These are phyloP conservation scores for Eriocheir sinensis DNA, from an alignment of 1,140 invertebrate genomes.

Conservation along the genomic window DNA sequence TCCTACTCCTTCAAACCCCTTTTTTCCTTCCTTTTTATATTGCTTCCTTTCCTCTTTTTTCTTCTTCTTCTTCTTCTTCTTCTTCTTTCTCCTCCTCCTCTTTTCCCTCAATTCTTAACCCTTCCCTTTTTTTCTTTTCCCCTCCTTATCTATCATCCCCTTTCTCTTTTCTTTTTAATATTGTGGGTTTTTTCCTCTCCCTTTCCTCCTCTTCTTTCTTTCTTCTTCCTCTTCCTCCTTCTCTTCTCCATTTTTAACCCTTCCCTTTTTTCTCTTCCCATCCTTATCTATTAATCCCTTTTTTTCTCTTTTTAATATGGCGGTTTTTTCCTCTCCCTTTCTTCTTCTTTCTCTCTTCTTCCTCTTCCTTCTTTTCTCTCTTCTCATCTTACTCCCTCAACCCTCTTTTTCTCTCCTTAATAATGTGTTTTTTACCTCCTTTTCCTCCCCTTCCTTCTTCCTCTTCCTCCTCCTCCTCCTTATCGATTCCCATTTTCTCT, in stretches of 20 bases:
- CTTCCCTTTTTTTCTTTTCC: not conserved
- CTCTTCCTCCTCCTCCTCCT: not conserved
- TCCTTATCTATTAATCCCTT: not conserved
- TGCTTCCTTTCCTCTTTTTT: too few species aligned
- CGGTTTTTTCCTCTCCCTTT: not conserved
- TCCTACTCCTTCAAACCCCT: not conserved
- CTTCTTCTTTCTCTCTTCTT: not conserved
- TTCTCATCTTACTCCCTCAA: not conserved
- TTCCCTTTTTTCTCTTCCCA: not conserved
- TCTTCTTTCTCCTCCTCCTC: constrained; percentile 7
- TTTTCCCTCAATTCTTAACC: not conserved
- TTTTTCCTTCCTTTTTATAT: too few species aligned
- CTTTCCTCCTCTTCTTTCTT: not conserved
- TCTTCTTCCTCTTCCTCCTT: not conserved
- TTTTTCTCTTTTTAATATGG: too few species aligned
- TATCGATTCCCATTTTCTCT: not conserved
- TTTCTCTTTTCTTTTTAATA: too few species aligned
- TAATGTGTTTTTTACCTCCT: not conserved
- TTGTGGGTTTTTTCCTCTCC: too few species aligned
- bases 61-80: not conserved
- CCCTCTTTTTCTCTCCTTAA: not conserved
- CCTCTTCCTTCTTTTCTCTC: too few species aligned
- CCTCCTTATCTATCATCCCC: not conserved
- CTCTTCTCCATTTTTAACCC: not conserved
- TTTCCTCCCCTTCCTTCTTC: not conserved